These are phyloP conservation scores for Drosophila rubida DNA, from an alignment of 2,888 invertebrate genomes.

Conservation along the genomic window DNA sequence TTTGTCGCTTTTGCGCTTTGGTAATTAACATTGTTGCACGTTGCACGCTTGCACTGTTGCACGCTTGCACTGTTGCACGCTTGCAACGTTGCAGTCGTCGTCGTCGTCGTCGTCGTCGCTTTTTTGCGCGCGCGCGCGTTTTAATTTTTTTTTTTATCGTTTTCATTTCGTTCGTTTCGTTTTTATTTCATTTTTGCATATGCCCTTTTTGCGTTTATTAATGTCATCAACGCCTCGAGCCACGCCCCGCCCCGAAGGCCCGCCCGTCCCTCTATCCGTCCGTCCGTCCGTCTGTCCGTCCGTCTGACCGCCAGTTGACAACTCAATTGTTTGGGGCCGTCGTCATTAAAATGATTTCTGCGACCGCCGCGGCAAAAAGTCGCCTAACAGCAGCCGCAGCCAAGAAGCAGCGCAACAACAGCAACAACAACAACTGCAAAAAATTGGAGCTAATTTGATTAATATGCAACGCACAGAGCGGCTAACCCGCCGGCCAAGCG, in stretches of 20 bases:
- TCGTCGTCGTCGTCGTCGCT: conserved; percentile 6
- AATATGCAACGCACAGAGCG: conserved; percentile 71
- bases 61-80: conserved; percentile 40
- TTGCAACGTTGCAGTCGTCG: conserved; percentile 24
- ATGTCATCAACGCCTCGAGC: conserved; percentile 72
- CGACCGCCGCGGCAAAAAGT: conserved; percentile 38
- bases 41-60: conserved; percentile 40
- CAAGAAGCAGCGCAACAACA: not conserved
- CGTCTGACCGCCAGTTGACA: conserved; percentile 59
- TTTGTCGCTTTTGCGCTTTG: conserved; percentile 65
- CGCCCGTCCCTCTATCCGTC: too few species aligned
- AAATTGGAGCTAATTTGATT: conserved; percentile 81
- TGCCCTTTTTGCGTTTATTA: conserved; percentile 64
- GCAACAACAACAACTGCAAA: conserved; percentile 13
- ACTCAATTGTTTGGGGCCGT: conserved; percentile 68
- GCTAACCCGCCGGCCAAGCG: not conserved
- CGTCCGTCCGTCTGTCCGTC: not conserved
- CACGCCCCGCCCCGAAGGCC: conserved; percentile 15
- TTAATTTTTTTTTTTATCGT: conserved; percentile 1
- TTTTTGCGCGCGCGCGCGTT: conserved; percentile 10
- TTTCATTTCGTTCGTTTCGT: not conserved
- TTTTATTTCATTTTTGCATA: conserved; percentile 57
- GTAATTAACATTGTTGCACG: conserved; percentile 63
- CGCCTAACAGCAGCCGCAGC: conserved; percentile 65
- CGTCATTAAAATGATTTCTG: conserved; percentile 72